Evolutionary conservation across 1,140 invertebrate genomes (phyloP), one percentile per base, ranked within the genome.

Genomic region (Drosophila nigromelanica): DNA sequence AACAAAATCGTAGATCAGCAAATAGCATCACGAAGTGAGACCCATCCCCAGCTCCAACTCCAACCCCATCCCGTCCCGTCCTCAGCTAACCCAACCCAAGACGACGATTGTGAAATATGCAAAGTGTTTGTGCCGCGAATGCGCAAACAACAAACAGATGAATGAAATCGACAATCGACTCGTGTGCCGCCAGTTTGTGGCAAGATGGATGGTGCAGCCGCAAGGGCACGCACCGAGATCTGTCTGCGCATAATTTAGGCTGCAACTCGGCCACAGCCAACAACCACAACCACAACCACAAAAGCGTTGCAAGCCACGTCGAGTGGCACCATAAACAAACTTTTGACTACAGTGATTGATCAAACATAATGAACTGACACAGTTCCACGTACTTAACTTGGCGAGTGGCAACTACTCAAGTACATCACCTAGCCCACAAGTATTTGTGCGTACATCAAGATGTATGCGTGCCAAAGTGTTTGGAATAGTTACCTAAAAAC

Each of bases 1-100:
- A 81, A 85, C 81, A 85, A 86, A 85, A 75, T 86, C 82, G 62
- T 73, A 63, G 80, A 82, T 76, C 77, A 73, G 59, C 77, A 86
- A 80, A 82, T 82, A 82, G 76, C 81, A 86, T 75, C 81, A 85
- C 82, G 81, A 78, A 78, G 51, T 64, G 60, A 64, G 15, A 42
- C 48, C 18, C 52, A 50, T 15, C 45, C 50, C 18, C 33, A 40
- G 15, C 56, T 39, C n/a, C 18, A 51, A 48, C 10, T 21, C 42
- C 39, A 61, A 40, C 5, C 24, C 27, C 27, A 27, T 27, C 5
- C 27, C 5, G 27, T 1, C 3, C 27, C 21, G 21, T 3, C 21
- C 21, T 2, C 2, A 24, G 2, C 21, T 1, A 24, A 33, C 51
- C 33, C 42, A 45, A 30, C 58, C 45, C 15, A 15, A 35, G 62